A percentile compares a stretch with the other conserved stretches of the same genome.
Evolutionary conservation across 2,888 invertebrate genomes (phyloP).

Genomic region (Clitarchus hookeri): DNA sequence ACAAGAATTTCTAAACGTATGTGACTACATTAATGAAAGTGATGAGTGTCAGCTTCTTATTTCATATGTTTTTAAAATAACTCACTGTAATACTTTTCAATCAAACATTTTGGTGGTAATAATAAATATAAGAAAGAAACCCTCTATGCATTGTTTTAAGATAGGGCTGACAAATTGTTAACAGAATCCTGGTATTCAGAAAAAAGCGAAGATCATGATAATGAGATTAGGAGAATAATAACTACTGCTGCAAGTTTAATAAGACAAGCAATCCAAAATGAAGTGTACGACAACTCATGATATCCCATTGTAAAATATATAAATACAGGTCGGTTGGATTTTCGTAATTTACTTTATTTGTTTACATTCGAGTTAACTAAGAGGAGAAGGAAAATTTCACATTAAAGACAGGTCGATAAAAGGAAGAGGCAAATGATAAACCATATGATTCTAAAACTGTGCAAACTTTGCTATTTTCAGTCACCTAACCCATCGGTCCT

Average conservation of each 20-base stretch:
- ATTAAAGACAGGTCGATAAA: neutral
- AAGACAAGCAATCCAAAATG: neutral
- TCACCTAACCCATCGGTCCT: neutral
- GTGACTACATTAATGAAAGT: neutral
- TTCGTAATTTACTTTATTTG: neutral
- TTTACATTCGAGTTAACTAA: neutral
- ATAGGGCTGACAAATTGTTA: neutral
- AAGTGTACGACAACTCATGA: conserved; percentile 19
- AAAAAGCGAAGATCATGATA: neutral
- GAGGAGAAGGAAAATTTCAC: neutral
- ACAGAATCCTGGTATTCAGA: neutral
- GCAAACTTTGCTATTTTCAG: neutral
- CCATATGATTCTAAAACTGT: neutral
- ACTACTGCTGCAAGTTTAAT: conserved; percentile 11
- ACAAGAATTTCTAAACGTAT: neutral
- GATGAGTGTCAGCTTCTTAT: neutral
- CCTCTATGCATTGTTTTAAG: neutral
- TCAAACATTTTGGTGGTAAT: neutral
- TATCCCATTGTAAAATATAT: neutral
- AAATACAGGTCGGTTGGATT: neutral
- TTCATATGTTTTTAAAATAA: neutral
- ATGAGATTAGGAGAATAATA: neutral
- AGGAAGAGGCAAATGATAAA: conserved; percentile 4
- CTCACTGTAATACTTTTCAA: neutral
- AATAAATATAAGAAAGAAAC: neutral